Percentiles rank a stretch among this genome's conserved stretches.
Evolutionary conservation across 1,140 invertebrate genomes (phyloP).

Genomic region (Procambarus virginalis): DNA sequence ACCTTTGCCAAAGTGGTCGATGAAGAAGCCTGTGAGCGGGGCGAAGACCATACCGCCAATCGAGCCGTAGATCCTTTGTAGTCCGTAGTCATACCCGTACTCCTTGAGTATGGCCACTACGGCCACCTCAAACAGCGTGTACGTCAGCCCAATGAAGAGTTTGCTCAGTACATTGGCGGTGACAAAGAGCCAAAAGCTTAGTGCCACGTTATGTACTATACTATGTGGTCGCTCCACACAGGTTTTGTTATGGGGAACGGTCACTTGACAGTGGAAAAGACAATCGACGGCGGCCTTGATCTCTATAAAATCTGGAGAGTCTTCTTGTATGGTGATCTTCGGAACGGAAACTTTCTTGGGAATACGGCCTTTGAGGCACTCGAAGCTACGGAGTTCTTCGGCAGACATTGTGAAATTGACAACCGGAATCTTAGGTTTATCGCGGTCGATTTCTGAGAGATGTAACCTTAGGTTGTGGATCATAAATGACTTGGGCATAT

Average conservation of each 20-base stretch:
- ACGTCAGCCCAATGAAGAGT: conserved; percentile 64
- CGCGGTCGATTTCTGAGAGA: no score
- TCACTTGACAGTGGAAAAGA: no score
- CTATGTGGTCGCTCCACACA: conserved; percentile 31
- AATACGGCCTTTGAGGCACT: no score
- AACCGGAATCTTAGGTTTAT: no score
- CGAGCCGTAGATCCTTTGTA: conserved; percentile 68
- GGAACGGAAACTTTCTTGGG: no score
- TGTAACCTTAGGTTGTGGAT: no score
- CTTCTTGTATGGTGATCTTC: no score
- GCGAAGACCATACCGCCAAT: conserved; percentile 68
- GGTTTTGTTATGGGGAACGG: conserved; percentile 38
- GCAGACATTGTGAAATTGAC: no score
- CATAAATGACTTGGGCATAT: no score
- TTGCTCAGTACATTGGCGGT: conserved; percentile 43
- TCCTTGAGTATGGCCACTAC: conserved; percentile 66
- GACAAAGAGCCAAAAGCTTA: conserved; percentile 67
- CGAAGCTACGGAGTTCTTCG: no score
- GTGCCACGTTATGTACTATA: conserved; percentile 39
- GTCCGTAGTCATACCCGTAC: conserved; percentile 65
- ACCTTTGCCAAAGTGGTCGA: conserved; percentile 64
- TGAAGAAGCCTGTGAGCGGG: conserved; percentile 61
- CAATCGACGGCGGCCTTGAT: no score
- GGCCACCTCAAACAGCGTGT: conserved; percentile 64
- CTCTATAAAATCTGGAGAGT: no score